Conservation (phyloP, 2,888 invertebrate species). For the Drosophila mayaguana region DNA sequence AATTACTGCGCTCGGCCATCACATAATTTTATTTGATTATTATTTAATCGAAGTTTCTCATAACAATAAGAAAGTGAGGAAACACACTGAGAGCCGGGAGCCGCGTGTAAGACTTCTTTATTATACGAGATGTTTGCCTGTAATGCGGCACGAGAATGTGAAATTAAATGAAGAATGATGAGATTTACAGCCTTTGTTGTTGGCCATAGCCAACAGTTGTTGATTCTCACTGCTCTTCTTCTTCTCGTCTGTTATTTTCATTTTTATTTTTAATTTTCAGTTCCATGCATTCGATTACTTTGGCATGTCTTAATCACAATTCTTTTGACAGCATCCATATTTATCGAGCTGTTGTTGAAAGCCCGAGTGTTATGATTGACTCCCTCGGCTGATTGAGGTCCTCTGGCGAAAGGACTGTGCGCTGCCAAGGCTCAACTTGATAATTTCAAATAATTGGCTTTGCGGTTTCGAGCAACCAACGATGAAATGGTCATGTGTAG, state of each 20-base stretch:
- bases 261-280: neutral
- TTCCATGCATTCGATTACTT: slow-evolving; percentile 22
- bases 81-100: slow-evolving; percentile 9
- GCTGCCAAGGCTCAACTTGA: slow-evolving; percentile 5
- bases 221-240: slow-evolving; percentile 10
- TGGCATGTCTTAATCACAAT: slow-evolving; percentile 32
- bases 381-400: slow-evolving; percentile 16
- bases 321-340: slow-evolving; percentile 22
- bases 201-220: slow-evolving; percentile 7
- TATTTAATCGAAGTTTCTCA: slow-evolving; percentile 78
- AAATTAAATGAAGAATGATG: slow-evolving; percentile 80
- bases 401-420: neutral
- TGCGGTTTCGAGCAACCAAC: slow-evolving; percentile 38
- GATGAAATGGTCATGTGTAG: neutral
- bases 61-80: slow-evolving; percentile 59
- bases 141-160: slow-evolving; percentile 50
- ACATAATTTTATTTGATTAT: slow-evolving; percentile 74
- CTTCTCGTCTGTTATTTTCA: neutral
- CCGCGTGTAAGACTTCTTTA: slow-evolving; percentile 6
- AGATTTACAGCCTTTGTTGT: slow-evolving; percentile 63
- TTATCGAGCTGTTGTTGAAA: slow-evolving; percentile 19
- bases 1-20: slow-evolving; percentile 47
- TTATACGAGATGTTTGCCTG: slow-evolving; percentile 17
- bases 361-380: slow-evolving; percentile 29
- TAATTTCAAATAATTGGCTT: slow-evolving; percentile 59